Conservation (phyloP, 1,140 invertebrate species). For the Zeugodacus cucurbitae region DNA sequence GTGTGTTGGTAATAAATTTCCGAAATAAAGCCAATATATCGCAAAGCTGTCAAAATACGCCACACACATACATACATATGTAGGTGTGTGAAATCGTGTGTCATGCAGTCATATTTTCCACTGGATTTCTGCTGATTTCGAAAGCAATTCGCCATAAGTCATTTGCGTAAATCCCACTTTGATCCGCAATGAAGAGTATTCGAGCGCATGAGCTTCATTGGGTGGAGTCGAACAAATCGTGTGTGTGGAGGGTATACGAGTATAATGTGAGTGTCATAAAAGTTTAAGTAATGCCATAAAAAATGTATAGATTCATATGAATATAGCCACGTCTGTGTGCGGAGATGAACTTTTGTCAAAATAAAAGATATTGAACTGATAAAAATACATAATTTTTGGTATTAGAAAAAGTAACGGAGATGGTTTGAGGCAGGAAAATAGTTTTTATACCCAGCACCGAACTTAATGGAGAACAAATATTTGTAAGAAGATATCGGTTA, state of each 20-base stretch:
- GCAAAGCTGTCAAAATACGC: constrained; percentile 35
- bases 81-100: neutral
- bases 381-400: neutral
- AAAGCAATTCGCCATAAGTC: constrained; percentile 39
- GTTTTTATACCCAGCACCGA: neutral
- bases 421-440: neutral
- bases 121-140: constrained; percentile 33
- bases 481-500: too few species aligned
- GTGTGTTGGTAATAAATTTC: constrained; percentile 38
- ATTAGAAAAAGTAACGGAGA: neutral
- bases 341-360: neutral
- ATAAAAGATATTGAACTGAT: neutral
- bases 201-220: neutral
- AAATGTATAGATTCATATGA: neutral
- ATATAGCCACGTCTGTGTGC: neutral
- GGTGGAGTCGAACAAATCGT: neutral
- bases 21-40: constrained; percentile 38
- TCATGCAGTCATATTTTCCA: constrained; percentile 32
- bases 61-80: neutral
- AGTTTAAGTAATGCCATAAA: constrained; percentile 51
- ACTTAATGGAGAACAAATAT: neutral
- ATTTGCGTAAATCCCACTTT: constrained; percentile 20
- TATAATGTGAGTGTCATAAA: constrained; percentile 56
- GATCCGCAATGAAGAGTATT: constrained; percentile 14
- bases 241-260: neutral